Evolutionary conservation across 92 coral and sea anemone genomes (phyloP).

Genomic region (Actinernus sp.): DNA sequence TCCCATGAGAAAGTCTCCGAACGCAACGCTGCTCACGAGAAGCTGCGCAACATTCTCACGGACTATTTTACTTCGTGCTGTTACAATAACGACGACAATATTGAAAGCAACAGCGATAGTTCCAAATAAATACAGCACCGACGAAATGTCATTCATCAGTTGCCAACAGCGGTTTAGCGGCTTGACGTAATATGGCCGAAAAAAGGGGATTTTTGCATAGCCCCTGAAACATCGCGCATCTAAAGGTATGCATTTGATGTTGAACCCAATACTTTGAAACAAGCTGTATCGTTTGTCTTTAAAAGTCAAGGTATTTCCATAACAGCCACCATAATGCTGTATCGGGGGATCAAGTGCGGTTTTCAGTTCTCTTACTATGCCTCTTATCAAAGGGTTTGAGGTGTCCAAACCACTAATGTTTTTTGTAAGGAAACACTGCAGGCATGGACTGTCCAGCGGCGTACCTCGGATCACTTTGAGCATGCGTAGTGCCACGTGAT

Average conservation of each 20-base stretch:
- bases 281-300: constrained; percentile 8
- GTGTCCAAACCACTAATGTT: background rate
- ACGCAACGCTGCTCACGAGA: constrained; percentile 16
- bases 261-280: constrained; percentile 4
- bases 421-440: constrained; percentile 23
- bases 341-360: constrained; percentile 13
- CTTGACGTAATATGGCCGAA: constrained; percentile 3
- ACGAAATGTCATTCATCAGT: constrained; percentile 21
- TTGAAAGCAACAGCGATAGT: constrained; percentile 30
- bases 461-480: constrained; percentile 40
- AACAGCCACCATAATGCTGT: constrained; percentile 17
- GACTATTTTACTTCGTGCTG: constrained; percentile 11
- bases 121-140: constrained; percentile 15
- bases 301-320: constrained; percentile 28
- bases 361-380: constrained; percentile 8
- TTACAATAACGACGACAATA: constrained; percentile 34
- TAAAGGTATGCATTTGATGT: constrained; percentile 6
- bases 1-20: constrained; percentile 31
- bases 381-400: background rate
- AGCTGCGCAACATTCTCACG: constrained; percentile 29
- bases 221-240: constrained; percentile 24
- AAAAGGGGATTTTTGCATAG: constrained; percentile 5
- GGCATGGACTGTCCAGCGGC: constrained; percentile 44
- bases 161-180: constrained; percentile 34
- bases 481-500: constrained; percentile 24